Evolutionary conservation across 1,140 invertebrate genomes (phyloP).

Genomic region (Drosophila triauraria): DNA sequence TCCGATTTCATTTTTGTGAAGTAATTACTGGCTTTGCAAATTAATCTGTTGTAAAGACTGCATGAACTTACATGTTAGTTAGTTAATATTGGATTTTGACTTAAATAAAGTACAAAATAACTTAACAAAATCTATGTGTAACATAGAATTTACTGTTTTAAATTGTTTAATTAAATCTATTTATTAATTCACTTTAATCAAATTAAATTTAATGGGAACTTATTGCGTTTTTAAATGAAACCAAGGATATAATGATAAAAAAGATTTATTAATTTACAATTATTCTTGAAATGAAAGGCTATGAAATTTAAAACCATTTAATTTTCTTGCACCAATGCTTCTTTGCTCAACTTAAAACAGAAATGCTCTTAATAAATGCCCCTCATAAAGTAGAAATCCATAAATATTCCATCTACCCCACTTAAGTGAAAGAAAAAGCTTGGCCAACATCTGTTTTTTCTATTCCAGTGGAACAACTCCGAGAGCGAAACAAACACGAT

Average conservation of each 20-base stretch:
- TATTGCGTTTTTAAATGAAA: neutral
- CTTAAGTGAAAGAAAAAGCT: constrained; percentile 46
- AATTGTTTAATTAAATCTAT: no score
- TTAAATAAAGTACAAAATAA: no score
- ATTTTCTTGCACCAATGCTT: neutral
- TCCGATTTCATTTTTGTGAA: constrained; percentile 6
- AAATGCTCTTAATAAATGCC: constrained; percentile 15
- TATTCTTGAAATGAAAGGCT: neutral
- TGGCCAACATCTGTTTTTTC: constrained; percentile 55
- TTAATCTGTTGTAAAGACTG: neutral
- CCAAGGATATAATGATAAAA: no score
- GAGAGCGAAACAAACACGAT: constrained; percentile 45
- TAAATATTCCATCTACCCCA: constrained; percentile 34
- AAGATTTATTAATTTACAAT: no score
- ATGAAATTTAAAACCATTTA: neutral
- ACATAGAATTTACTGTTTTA: no score
- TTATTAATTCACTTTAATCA: no score
- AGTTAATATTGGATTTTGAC: neutral
- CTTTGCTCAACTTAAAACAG: neutral
- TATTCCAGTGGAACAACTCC: constrained; percentile 46
- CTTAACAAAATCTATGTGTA: no score
- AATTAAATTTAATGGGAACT: no score
- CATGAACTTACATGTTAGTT: no score
- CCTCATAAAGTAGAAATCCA: constrained; percentile 23
- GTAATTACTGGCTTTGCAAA: constrained; percentile 2